Base-by-base conservation (phyloP, 2,888 invertebrate species). In the Trilocha varians region DNA sequence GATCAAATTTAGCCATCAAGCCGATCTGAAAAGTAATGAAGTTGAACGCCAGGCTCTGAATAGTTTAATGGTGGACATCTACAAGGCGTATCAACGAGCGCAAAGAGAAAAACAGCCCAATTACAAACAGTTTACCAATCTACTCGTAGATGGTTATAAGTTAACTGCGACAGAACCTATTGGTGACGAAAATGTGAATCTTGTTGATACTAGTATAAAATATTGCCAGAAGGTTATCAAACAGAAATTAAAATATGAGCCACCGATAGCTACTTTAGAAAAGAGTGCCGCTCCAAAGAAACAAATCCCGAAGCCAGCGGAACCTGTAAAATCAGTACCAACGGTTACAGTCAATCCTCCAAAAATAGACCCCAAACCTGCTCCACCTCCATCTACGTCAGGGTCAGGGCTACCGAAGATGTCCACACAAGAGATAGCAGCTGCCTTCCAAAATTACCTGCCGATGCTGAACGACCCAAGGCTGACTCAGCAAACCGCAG, bases 101-200 rank as follows among this genome's bases (percentile, higher is more conserved):
- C 89, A 90, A 48, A 93, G 91, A 61, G 87, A 89, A 47, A 92
- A 91, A 62, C 88, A 90, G 63, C 69, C 72, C 0, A 78, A 75
- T 41, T 67, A 76, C 0, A 91, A 91, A 59, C 80, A 88, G 42
- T 91, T 93, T 50, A 86, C 88, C 1, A 87, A 88, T 39, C 78
- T 94, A 45, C 69, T 94, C 1, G 78, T 89, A 3, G 94, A 94
- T 36, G 89, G 90, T 2, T 94, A 92, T 57, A 91, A 90, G 63
- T 79, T 89, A 34, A 88, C 90, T 18, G 87, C 87, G 16, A 88
- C 88, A 39, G 89, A 89, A 55, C 88, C 89, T 35, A 69, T 88
- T 40, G 78, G 88, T 8, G 91, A 25, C 8, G 25, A 91, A 52
- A 90, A 87, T 53, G 73, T 78, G 43, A 91, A 91, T 59, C 71